Base-by-base conservation (phyloP, 2,113 vertebrate species). In the Oreocharis arfaki region DNA sequence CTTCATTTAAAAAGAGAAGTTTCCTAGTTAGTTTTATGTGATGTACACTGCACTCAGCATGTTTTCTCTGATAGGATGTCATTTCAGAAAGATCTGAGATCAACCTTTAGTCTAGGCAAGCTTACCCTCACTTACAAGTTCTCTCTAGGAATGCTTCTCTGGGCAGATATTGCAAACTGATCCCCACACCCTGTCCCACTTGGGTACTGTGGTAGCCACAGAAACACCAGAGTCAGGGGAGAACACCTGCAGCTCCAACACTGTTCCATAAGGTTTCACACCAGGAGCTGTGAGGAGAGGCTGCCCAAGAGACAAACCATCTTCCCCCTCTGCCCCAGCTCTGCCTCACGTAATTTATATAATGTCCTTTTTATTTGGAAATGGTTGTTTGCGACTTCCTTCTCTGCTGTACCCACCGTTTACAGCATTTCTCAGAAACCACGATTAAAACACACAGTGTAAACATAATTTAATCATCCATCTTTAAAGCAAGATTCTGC, bases 221-320 rank as follows among this genome's bases (percentile, higher is more conserved):
- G 33, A 27, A 74, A 24, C 4, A 10, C 33, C 47, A 8, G 4
- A 28, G 67, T 24, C 21, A 7, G 9, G 46, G 63, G 46, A n/a
- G 41, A 74, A 30, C 9, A 64, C 55, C 46, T 22, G 1, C 47
- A 16, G 9, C 22, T 42, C 19, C 76, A 47, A 1, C 0, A 1
- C 30, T 55, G 44, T 18, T 60, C 50, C 16, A 0, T 1, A 6
- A 9, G 13, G 13, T 16, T 49, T 76, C 3, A 5, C 4, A 0
- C 1, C 21, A 63, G 71, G 24, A 86, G 16, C 2, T 41, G 35
- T 16, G n/a, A 52, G 0, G 1, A 64, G 70, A 65, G 61, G n/a
- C 83, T 74, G 46, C 41, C 37, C 2, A 5, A 68, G 42, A 61
- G 42, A 78, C 16, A 41, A 85, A 32, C n/a, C 4, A 37, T 32